Conservation (phyloP, 2,888 invertebrate species). For the Eristalis intricaria region DNA sequence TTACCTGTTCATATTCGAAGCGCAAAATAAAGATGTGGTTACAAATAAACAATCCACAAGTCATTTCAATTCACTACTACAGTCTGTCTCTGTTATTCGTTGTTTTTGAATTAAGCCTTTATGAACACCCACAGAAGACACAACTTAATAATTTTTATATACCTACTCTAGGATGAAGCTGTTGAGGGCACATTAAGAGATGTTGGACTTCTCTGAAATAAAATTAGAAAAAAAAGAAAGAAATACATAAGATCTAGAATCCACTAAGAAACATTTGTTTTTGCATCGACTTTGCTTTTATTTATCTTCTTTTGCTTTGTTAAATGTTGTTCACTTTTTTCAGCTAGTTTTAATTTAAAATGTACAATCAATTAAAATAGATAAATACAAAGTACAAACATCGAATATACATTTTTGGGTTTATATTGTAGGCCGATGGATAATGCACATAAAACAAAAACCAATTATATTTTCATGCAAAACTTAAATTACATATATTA, state of each 20-base stretch:
- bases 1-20: conserved; percentile 14
- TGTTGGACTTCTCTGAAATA: conserved; percentile 91
- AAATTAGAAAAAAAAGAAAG: not conserved
- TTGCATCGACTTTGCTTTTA: conserved; percentile 14
- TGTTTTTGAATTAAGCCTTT: conserved; percentile 26
- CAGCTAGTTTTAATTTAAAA: conserved; percentile 17
- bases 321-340: not conserved
- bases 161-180: conserved; percentile 90
- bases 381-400: conserved; percentile 39
- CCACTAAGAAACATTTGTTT: not conserved
- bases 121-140: conserved; percentile 18
- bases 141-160: conserved; percentile 73
- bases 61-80: conserved; percentile 13
- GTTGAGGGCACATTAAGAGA: conserved; percentile 96
- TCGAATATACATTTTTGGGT: not conserved
- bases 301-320: conserved; percentile 6
- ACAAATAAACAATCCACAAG: conserved; percentile 1
- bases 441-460: conserved; percentile 20
- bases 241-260: not conserved
- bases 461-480: conserved; percentile 39
- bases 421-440: not conserved
- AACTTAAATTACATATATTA: conserved; percentile 21
- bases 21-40: not conserved
- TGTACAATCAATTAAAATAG: conserved; percentile 10
- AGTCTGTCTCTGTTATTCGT: conserved; percentile 3